Evolutionary conservation across 1,140 invertebrate genomes (phyloP).

Genomic region (Magallana angulata): DNA sequence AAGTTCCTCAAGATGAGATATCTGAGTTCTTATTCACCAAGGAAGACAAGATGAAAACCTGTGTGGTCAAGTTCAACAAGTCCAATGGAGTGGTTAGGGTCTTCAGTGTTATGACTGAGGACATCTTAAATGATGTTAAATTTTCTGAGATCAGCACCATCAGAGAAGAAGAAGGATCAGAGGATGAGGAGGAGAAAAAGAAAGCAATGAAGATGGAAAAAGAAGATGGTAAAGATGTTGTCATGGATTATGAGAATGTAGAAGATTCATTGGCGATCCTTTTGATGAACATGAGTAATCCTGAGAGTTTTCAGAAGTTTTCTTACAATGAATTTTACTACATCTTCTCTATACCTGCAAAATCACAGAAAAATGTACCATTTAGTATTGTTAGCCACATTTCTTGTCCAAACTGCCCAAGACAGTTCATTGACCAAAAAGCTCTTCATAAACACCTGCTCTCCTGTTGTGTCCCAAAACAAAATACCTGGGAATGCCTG

Average conservation of each 20-base stretch:
- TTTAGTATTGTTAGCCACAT: not conserved
- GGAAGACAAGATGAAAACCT: conserved; percentile 25
- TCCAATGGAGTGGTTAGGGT: not conserved
- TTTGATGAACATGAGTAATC: conserved; percentile 6
- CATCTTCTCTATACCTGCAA: conserved; percentile 14
- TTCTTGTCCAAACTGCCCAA: conserved; percentile 17
- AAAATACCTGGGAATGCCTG: conserved; percentile 30
- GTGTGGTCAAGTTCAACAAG: not conserved
- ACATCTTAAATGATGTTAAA: conserved; percentile 27
- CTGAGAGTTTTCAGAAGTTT: conserved; percentile 27
- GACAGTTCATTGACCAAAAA: not conserved
- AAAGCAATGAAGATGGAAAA: conserved; percentile 7
- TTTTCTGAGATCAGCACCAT: not conserved
- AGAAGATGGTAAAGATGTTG: conserved; percentile 5
- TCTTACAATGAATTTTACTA: conserved; percentile 13
- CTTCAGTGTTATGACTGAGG: not conserved
- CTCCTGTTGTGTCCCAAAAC: conserved; percentile 14
- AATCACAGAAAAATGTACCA: not conserved
- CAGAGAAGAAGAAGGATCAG: not conserved
- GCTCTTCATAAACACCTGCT: conserved; percentile 2
- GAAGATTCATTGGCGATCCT: conserved; percentile 4
- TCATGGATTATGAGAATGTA: conserved; percentile 7
- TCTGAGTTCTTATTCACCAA: not conserved
- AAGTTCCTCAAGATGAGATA: not conserved
- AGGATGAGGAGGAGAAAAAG: not conserved